phyloP scores from a whole-genome alignment of 2,113 vertebrate species.

The Labeo rohita region DNA sequence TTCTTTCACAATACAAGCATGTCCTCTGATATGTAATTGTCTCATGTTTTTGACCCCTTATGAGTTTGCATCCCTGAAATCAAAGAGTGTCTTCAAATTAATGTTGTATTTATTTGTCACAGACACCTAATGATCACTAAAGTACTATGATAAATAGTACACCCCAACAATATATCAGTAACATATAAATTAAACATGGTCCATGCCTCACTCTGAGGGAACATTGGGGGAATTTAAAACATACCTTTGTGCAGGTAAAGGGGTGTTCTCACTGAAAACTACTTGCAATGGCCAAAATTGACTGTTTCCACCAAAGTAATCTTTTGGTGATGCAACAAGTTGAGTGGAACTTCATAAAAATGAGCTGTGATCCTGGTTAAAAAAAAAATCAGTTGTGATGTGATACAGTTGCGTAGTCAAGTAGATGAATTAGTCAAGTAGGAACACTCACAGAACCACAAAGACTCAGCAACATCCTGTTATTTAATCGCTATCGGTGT shows the following conservation, averaged over 20 bases:
- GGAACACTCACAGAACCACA: neutral
- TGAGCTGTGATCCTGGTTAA: neutral
- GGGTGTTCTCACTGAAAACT: neutral
- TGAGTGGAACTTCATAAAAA: neutral
- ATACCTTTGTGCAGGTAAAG: neutral
- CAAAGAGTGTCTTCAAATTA: neutral
- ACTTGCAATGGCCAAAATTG: neutral
- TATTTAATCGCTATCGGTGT: neutral
- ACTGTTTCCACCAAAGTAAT: neutral
- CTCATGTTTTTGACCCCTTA: neutral
- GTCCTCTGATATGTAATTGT: neutral
- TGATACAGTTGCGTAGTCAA: neutral
- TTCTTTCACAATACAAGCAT: neutral
- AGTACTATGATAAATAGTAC: neutral
- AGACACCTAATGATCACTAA: neutral
- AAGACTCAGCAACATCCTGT: neutral
- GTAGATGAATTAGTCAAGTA: neutral
- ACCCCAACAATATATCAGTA: neutral
- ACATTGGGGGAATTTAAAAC: neutral
- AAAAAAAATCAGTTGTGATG: neutral
- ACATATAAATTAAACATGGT: neutral
- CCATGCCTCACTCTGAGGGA: neutral
- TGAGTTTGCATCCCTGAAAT: neutral
- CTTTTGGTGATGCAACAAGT: neutral
- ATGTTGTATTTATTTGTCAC: neutral